Conservation (phyloP, 2,888 invertebrate genomes). For the Encarsia formosa region DNA sequence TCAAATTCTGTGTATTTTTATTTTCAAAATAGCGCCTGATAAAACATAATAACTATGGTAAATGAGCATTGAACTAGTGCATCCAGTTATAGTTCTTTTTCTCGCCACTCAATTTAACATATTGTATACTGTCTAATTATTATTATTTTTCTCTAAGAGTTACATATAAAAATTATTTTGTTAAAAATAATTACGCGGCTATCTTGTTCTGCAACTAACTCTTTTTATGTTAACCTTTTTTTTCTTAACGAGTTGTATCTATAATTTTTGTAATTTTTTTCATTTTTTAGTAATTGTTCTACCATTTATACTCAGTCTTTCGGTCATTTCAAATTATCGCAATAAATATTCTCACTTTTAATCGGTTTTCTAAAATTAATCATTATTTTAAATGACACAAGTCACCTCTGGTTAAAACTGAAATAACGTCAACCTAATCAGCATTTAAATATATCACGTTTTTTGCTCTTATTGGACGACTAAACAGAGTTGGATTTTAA, state of each 20-base stretch:
- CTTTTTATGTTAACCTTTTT: conserved; percentile 6
- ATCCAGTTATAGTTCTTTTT: conserved; percentile 20
- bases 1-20: too few species aligned
- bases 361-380: conserved; percentile 11
- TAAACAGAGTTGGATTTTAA: conserved; percentile 21
- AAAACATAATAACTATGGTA: too few species aligned
- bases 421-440: conserved; percentile 14
- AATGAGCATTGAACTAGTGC: too few species aligned
- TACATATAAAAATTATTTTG: conserved; percentile 23
- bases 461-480: conserved; percentile 11
- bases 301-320: conserved; percentile 27
- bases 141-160: conserved; percentile 11
- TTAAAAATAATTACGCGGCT: conserved; percentile 20
- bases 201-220: conserved; percentile 4
- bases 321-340: conserved; percentile 18
- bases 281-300: conserved; percentile 14
- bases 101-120: conserved; percentile 29
- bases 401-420: conserved; percentile 9
- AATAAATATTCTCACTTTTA: conserved; percentile 14
- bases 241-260: conserved; percentile 7
- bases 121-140: conserved; percentile 7
- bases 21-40: too few species aligned
- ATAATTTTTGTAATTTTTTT: conserved; percentile 2
- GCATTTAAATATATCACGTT: conserved; percentile 18
- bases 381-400: conserved; percentile 5